These are phyloP conservation scores for Drosophila jambulina DNA, from an alignment of 1,140 invertebrate genomes.

Conservation along the genomic window DNA sequence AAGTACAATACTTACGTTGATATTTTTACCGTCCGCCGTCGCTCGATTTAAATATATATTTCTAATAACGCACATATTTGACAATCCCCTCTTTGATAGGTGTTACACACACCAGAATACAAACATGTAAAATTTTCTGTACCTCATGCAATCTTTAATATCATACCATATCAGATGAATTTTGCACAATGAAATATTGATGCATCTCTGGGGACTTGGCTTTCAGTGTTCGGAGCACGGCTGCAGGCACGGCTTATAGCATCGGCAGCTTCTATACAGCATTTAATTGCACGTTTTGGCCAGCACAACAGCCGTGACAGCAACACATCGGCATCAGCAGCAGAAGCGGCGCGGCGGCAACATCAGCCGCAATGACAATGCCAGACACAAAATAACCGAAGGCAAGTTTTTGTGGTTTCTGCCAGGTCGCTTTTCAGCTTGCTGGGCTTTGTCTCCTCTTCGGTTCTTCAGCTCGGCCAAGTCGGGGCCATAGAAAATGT, in stretches of 20 bases:
- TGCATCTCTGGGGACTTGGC: conserved; percentile 4
- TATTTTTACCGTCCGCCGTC: background rate
- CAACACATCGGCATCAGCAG: conserved; percentile 30
- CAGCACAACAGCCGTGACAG: conserved; percentile 52
- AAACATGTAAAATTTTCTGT: background rate
- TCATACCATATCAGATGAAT: background rate
- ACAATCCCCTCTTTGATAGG: background rate
- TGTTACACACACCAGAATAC: background rate
- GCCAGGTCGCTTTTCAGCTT: conserved; percentile 44
- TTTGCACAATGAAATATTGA: background rate
- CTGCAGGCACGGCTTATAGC: conserved; percentile 55
- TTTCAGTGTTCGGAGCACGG: conserved; percentile 16
- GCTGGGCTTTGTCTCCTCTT: conserved; percentile 35
- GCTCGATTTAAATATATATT: background rate
- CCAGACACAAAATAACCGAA: conserved; percentile 74
- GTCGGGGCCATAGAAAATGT: conserved; percentile 65
- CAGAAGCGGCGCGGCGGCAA: conserved; percentile 39
- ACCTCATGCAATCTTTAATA: background rate
- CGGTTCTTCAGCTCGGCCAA: conserved; percentile 30
- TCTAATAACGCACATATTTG: background rate
- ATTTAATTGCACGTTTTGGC: conserved; percentile 80
- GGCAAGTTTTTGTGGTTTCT: conserved; percentile 63
- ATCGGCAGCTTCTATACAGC: conserved; percentile 49
- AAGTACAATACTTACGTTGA: too few relatives aligned
- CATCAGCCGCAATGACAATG: conserved; percentile 69